Evolutionary conservation across 2,113 vertebrate species (phyloP).

Genomic region (Muntiacus muntjak): DNA sequence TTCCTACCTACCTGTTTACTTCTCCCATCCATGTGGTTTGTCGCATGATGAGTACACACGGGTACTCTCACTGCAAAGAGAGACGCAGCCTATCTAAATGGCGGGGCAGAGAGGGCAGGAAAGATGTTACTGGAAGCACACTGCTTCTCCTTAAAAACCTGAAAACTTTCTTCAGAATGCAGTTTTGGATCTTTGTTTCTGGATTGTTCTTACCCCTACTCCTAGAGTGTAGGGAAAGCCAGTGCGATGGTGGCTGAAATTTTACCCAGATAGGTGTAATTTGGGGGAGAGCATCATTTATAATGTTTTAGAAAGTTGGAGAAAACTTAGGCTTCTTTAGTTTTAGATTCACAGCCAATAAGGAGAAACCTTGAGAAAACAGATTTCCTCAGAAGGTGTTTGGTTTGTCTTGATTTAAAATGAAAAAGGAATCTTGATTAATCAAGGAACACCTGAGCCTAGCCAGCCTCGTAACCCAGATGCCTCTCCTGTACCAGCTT

Average conservation of each 20-base stretch:
- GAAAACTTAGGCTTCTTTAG: not conserved
- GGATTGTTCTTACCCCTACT: not conserved
- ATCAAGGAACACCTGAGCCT: not conserved
- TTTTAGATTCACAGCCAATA: not conserved
- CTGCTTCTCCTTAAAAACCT: not conserved
- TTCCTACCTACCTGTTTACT: not conserved
- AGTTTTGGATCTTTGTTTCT: not conserved
- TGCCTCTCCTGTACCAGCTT: accelerated
- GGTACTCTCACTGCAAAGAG: not conserved
- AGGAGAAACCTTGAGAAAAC: not conserved
- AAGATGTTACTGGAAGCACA: not conserved
- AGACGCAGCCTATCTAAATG: not conserved
- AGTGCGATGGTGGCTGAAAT: not conserved
- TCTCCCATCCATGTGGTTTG: not conserved
- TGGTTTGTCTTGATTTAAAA: not conserved
- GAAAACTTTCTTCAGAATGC: not conserved
- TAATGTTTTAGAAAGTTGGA: not conserved
- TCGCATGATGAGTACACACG: not conserved
- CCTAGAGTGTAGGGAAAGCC: too few species aligned
- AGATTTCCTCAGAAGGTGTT: not conserved
- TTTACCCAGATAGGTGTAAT: not conserved
- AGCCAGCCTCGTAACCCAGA: accelerated
- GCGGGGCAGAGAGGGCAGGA: not conserved
- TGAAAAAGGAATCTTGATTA: not conserved
- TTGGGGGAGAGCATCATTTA: not conserved